Evolutionary conservation across 2,797 vertebrate genomes (phyloP), one percentile per base, ranked within the genome.

Genomic region (Anolis apletophallus): DNA sequence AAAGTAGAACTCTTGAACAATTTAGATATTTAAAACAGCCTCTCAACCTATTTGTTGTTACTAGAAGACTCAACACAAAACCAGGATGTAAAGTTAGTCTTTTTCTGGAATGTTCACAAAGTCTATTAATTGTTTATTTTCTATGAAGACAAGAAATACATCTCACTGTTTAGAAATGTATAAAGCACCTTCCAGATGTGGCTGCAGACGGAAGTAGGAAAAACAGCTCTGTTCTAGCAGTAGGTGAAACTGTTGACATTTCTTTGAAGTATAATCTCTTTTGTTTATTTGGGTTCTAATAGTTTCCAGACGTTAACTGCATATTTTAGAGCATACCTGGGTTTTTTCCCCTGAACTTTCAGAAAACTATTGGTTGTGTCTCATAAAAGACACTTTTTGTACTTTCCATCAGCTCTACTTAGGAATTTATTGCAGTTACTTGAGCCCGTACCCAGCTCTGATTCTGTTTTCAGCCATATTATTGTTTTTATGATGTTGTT

Each of bases 141-240:
- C 93, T 88, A 93, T 93, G 96, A 97, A 97, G 97, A 97, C 97
- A 97, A 97, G 98, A 98, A 98, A 98, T 96, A 96, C 93, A 95
- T 97, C 97, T 97, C 96, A 97, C 96, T 95, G 92, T 95, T 87
- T 97, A 96, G 96, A 97, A 96, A 98, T 97, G 95, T 96, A 94
- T 97, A 97, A 97, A 97, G 97, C 95, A 91, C 94, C 97, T 97
- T 97, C 97, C 97, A 97, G 97, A 98, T 97, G 97, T 97, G 96
- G 94, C 88, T 89, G 89, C 94, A 96, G 96, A 95, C 92, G 93
- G 95, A 95, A 94, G 96, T 93, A 94, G 96, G 96, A 96, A 96
- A 96, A 95, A 96, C 94, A 94, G 92, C 91, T 96, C 95, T 97
- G 95, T 96, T 97, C 96, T 95, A 94, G 95, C 94, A 94, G 88